Base-by-base conservation (phyloP, 1,140 invertebrate genomes). In the Drosophila rhopaloa region DNA sequence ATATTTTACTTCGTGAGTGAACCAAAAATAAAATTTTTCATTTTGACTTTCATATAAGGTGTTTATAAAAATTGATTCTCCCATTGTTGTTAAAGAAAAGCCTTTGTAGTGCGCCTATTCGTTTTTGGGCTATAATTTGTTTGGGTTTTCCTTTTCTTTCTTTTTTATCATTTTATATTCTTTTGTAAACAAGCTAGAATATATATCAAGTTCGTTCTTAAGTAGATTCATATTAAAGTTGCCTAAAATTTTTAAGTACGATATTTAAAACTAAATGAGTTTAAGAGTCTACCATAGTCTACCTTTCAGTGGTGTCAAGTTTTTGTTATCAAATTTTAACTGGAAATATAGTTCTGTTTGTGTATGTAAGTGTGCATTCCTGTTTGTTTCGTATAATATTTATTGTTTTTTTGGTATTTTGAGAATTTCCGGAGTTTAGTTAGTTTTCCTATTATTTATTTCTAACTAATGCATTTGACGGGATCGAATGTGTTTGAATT, bases 201-300 rank as follows among this genome's bases (percentile, higher is more conserved):
- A 68, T 78, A 75, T 89, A 68, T 84, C 76, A 79, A 78, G 54
- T 68, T 89, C 70, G 50, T 78, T 89, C 73, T 71, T 89, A 79
- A 59, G 59, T 67, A 63, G 70, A 73, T 88, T 85, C 65, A 74
- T 88, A 88, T 88, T 76, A 86, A 72, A 88, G 83, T 68, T 76
- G 55, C 79, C 79, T 88, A 88, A 83, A 86, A 79, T 86, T 86
- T 58, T 50, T 82, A 77, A 68, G 66, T 88, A 76, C 53, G 70
- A 71, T 78, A 77, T 88, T 75, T 88, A 84, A 75, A 89, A 89
- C 80, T 84, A 86, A 89, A 89, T 89, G 77, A 79, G 65, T 78
- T 75, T 43, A 71, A 83, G 67, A 78, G 58, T 68, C 54, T 58
- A 76, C 72, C 62, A 53, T 76, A 78, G 58, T 68, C 54, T 58